phyloP scores from a whole-genome alignment of 1,140 invertebrate genomes.

The Pachypeltis micranthus region DNA sequence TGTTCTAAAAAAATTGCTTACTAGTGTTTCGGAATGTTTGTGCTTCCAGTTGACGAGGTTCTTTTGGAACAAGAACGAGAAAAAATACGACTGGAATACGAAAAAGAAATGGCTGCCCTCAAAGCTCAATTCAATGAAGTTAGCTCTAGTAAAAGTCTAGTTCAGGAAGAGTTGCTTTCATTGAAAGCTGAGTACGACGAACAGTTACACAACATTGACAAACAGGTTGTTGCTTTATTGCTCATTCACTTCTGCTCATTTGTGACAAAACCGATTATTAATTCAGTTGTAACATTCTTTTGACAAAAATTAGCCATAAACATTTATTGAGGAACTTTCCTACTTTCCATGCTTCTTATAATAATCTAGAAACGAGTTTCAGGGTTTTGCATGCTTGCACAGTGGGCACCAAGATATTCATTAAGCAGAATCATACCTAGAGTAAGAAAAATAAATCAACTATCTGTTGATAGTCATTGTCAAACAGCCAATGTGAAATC shows the following conservation, averaged over 20 bases:
- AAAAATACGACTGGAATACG: conserved; percentile 34
- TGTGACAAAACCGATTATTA: too few relatives aligned
- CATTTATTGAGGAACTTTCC: not conserved
- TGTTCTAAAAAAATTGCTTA: not conserved
- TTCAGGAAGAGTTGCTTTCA: conserved; percentile 36
- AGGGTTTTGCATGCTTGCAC: too few relatives aligned
- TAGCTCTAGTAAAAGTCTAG: conserved; percentile 36
- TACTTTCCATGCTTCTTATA: too few relatives aligned
- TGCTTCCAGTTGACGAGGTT: conserved; percentile 24
- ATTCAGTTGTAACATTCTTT: too few relatives aligned
- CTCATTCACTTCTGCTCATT: too few relatives aligned
- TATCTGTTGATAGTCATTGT: too few relatives aligned
- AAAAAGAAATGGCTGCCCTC: conserved; percentile 37
- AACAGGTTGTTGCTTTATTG: conserved; percentile 16
- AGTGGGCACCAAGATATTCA: too few relatives aligned
- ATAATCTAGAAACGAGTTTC: too few relatives aligned
- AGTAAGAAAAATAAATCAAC: too few relatives aligned
- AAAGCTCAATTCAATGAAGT: conserved; percentile 37
- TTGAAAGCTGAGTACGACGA: conserved; percentile 37
- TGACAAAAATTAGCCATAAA: not conserved
- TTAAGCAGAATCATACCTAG: too few relatives aligned
- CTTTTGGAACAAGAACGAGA: conserved; percentile 29
- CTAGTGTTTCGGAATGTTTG: too few relatives aligned
- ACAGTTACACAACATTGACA: conserved; percentile 19
- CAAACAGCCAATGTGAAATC: too few relatives aligned